phyloP scores from a whole-genome alignment of 2,113 vertebrate species.

The Colinus virginianus region DNA sequence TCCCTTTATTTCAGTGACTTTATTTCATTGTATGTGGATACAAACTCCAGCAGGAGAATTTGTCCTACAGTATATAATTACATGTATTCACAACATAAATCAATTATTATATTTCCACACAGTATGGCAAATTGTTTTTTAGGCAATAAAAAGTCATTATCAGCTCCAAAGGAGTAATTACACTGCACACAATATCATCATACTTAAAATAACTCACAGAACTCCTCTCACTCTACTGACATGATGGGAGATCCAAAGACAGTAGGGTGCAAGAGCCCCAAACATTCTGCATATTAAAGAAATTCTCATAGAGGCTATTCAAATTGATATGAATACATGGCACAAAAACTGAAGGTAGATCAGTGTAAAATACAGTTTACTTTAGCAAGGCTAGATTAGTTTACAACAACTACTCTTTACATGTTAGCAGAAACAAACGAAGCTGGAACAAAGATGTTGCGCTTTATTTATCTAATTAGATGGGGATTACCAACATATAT shows the following conservation, averaged over 20 bases:
- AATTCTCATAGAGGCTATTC: background rate
- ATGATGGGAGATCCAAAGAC: constrained; percentile 28
- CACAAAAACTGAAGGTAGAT: background rate
- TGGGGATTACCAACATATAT: background rate
- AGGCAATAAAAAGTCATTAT: constrained; percentile 57
- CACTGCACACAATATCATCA: constrained; percentile 47
- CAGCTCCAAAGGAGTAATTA: constrained; percentile 74
- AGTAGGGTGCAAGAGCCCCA: background rate
- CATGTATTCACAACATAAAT: constrained; percentile 44
- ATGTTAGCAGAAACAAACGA: background rate
- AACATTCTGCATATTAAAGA: background rate
- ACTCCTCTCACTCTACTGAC: constrained; percentile 5
- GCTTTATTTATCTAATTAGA: background rate
- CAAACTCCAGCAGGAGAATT: background rate
- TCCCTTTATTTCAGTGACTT: background rate
- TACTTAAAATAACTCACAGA: constrained; percentile 60
- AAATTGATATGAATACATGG: background rate
- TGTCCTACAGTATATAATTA: background rate
- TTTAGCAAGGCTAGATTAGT: background rate
- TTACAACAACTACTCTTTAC: background rate
- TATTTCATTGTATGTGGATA: background rate
- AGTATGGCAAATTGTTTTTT: background rate
- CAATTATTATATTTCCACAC: background rate
- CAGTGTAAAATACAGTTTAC: background rate
- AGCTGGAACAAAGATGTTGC: background rate